These are phyloP conservation scores for Diadumene lineata DNA, from an alignment of 92 coral and sea anemone genomes.

Conservation along the genomic window DNA sequence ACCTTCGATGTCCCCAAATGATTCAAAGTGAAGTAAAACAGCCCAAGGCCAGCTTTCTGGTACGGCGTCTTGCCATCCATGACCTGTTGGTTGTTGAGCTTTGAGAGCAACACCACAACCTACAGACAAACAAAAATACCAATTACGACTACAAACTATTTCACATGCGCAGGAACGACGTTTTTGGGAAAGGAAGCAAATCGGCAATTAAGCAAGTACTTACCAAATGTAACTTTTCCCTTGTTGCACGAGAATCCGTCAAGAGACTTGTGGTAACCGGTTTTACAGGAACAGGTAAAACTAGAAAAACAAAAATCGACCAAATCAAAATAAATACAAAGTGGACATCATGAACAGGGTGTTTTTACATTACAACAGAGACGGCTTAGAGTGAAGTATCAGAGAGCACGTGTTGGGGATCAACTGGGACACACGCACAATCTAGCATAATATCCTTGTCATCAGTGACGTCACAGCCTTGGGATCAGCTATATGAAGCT, in stretches of 20 bases:
- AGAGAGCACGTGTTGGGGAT: no score
- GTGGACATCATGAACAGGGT: no score
- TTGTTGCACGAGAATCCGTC: slow-evolving; percentile 87
- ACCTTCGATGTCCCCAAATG: slow-evolving; percentile 69
- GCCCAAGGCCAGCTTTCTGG: slow-evolving; percentile 89
- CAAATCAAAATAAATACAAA: background rate
- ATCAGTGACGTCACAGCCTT: no score
- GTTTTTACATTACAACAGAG: no score
- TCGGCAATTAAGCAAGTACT: background rate
- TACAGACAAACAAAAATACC: background rate
- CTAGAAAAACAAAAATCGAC: slow-evolving; percentile 27
- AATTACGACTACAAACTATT: no score
- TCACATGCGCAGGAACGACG: no score
- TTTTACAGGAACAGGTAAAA: slow-evolving; percentile 73
- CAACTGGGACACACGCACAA: no score
- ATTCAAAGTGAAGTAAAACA: slow-evolving; percentile 66
- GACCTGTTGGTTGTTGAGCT: slow-evolving; percentile 39
- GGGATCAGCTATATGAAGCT: no score
- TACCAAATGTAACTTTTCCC: slow-evolving; percentile 72
- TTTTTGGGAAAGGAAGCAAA: no score
- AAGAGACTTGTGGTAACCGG: slow-evolving; percentile 67
- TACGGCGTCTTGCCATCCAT: slow-evolving; percentile 69
- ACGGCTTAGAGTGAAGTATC: no score
- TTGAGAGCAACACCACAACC: slow-evolving; percentile 84
- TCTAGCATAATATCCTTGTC: no score